Evolutionary conservation across 2,113 vertebrate species (phyloP).

Genomic region (Pollimyrus isidori): DNA sequence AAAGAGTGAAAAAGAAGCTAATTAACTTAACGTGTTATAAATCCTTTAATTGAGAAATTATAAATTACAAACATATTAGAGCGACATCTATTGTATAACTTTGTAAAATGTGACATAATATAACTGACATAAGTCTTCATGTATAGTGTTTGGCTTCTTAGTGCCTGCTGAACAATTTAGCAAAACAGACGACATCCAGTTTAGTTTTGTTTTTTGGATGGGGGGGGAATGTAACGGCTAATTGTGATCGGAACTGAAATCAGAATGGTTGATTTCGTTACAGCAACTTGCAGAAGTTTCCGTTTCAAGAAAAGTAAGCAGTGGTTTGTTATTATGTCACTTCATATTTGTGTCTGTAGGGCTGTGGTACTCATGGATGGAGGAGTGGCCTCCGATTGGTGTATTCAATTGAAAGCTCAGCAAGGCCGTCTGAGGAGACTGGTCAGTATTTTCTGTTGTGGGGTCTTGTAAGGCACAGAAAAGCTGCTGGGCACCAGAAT

Average conservation of each 20-base stretch:
- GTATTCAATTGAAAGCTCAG: slow-evolving; percentile 27
- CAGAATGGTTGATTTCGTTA: not conserved
- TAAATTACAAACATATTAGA: slow-evolving; percentile 57
- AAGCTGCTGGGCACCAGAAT: slow-evolving; percentile 65
- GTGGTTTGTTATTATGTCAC: not conserved
- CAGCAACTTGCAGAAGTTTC: not conserved
- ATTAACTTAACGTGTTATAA: slow-evolving; percentile 37
- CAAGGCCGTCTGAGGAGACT: slow-evolving; percentile 67
- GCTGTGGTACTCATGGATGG: not conserved
- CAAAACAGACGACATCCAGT: not conserved
- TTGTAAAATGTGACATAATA: slow-evolving; percentile 30
- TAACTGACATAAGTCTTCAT: slow-evolving; percentile 27
- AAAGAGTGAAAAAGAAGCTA: not conserved
- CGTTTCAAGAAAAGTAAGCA: not conserved
- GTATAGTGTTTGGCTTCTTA: slow-evolving; percentile 23
- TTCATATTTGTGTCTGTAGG: not conserved
- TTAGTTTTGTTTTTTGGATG: slow-evolving; percentile 16
- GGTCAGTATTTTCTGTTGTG: slow-evolving; percentile 66
- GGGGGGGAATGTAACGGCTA: not conserved
- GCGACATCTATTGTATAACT: slow-evolving; percentile 33
- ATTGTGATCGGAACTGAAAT: not conserved
- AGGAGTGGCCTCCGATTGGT: not conserved
- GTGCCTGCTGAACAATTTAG: not conserved
- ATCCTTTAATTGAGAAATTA: slow-evolving; percentile 56
- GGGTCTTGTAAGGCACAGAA: slow-evolving; percentile 64